Conservation (phyloP, 2,797 vertebrate species). For the Cirrhinus molitorella region DNA sequence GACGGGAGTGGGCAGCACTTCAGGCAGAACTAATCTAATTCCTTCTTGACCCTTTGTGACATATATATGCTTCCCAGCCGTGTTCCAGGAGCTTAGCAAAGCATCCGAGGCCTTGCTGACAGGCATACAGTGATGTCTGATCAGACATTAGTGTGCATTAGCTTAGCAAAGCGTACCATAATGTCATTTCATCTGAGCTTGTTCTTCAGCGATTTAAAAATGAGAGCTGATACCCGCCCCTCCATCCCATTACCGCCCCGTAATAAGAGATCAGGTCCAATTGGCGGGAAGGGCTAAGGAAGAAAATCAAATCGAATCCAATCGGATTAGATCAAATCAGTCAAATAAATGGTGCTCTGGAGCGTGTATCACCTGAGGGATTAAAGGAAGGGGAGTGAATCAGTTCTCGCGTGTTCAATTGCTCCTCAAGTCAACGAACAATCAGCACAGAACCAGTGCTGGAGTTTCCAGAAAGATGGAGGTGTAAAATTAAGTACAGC, state of each 20-base stretch:
- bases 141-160: conserved; percentile 36
- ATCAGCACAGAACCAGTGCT: not conserved
- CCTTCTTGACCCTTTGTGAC: conserved; percentile 20
- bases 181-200: conserved; percentile 41
- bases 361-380: conserved; percentile 44
- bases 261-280: conserved; percentile 50
- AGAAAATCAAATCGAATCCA: conserved; percentile 57
- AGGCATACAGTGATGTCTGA: conserved; percentile 28
- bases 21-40: conserved; percentile 16
- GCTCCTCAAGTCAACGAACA: conserved; percentile 11
- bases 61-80: conserved; percentile 8
- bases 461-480: not conserved
- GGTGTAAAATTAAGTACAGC: not conserved
- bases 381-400: conserved; percentile 44
- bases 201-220: conserved; percentile 42
- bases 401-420: conserved; percentile 27
- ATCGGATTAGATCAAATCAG: conserved; percentile 60
- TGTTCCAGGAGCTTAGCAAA: conserved; percentile 2
- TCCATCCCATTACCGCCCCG: conserved; percentile 20
- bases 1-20: not conserved
- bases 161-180: conserved; percentile 26
- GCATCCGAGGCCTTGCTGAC: conserved; percentile 33
- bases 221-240: conserved; percentile 3
- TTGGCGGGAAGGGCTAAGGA: conserved; percentile 42
- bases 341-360: conserved; percentile 51